These are phyloP conservation scores for Onychomys torridus DNA, from an alignment of 2,797 vertebrate genomes.

Conservation along the genomic window DNA sequence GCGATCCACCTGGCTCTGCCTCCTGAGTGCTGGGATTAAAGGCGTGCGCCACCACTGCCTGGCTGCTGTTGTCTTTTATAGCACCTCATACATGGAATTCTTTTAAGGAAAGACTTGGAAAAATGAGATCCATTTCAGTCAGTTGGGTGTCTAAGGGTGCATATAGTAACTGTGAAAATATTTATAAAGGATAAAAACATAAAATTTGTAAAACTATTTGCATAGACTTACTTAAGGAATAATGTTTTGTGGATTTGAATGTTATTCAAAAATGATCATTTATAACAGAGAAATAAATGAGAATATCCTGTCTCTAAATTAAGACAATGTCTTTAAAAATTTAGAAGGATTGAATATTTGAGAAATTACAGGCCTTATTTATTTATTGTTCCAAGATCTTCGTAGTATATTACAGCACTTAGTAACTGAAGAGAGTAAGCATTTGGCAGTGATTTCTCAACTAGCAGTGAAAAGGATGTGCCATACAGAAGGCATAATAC, in stretches of 20 bases:
- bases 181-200: slow-evolving; percentile 56
- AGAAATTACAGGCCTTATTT: slow-evolving; percentile 11
- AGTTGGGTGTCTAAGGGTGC: background rate
- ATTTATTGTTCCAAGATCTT: slow-evolving; percentile 35
- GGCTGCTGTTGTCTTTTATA: background rate
- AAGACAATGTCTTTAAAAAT: slow-evolving; percentile 33
- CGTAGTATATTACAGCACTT: slow-evolving; percentile 9
- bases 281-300: slow-evolving; percentile 42
- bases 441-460: slow-evolving; percentile 32
- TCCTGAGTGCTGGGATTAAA: too few species aligned
- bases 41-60: too few species aligned
- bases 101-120: slow-evolving; percentile 22
- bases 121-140: background rate
- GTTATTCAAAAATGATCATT: slow-evolving; percentile 26
- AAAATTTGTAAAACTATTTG: slow-evolving; percentile 2
- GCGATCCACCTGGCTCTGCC: too few species aligned
- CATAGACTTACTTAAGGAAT: background rate
- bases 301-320: slow-evolving; percentile 24
- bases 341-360: slow-evolving; percentile 24
- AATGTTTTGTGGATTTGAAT: slow-evolving; percentile 23
- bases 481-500: background rate
- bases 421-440: slow-evolving; percentile 9
- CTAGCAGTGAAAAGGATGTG: background rate
- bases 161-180: background rate
- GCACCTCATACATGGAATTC: background rate